Conservation (phyloP, 2,113 vertebrate species). For the Eretmodus cyanostictus region DNA sequence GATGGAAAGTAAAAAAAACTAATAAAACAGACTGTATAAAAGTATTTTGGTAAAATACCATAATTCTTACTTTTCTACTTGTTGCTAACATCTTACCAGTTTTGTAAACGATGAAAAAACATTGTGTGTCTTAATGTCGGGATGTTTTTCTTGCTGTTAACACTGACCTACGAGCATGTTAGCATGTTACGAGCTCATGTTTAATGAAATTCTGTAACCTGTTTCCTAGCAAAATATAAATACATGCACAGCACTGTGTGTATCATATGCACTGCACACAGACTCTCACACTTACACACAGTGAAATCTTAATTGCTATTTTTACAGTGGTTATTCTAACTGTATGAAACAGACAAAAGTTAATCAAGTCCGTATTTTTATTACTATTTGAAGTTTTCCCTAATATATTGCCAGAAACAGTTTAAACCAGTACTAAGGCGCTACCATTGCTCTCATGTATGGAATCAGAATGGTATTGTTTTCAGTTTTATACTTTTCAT, state of each 20-base stretch:
- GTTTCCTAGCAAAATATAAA: neutral
- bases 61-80: neutral
- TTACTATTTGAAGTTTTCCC: neutral
- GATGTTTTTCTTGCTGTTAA: neutral
- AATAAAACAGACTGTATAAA: neutral
- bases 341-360: neutral
- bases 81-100: neutral
- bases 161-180: neutral
- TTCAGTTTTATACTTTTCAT: neutral
- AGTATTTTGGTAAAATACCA: neutral
- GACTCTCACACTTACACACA: neutral
- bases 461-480: neutral
- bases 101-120: neutral
- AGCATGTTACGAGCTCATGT: neutral
- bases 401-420: neutral
- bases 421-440: neutral
- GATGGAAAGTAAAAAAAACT: neutral
- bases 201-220: neutral
- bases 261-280: neutral
- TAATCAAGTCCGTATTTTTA: fast-evolving
- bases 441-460: neutral
- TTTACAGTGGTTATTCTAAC: neutral
- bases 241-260: neutral
- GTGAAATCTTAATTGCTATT: neutral
- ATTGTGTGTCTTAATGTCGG: neutral